A percentile compares a stretch with the other conserved stretches of the same genome.
Evolutionary conservation across 2,797 vertebrate genomes (phyloP).

Genomic region (Meda fulgida): DNA sequence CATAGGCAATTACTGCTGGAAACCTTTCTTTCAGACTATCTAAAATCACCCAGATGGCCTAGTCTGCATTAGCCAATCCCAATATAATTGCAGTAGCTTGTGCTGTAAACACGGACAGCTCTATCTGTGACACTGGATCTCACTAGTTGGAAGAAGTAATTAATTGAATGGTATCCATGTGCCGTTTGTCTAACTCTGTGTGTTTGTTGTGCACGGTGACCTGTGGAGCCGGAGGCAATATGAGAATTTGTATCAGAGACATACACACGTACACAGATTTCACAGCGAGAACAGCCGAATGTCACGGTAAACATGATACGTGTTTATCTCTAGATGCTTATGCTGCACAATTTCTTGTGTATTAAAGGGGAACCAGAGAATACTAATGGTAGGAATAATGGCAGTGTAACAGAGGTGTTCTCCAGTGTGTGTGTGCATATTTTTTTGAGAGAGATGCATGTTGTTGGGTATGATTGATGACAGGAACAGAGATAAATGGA

Average conservation of each 20-base stretch:
- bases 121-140: conserved; percentile 39
- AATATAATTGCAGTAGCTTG: conserved; percentile 41
- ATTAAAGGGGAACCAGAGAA: conserved; percentile 52
- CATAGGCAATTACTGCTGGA: conserved; percentile 24
- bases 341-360: conserved; percentile 45
- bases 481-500: conserved; percentile 41
- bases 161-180: conserved; percentile 41
- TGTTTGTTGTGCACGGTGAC: conserved; percentile 28
- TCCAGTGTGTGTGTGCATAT: background rate
- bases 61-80: conserved; percentile 28
- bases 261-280: conserved; percentile 50
- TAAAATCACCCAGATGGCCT: conserved; percentile 29
- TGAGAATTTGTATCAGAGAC: conserved; percentile 53
- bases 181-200: conserved; percentile 12
- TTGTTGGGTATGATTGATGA: conserved; percentile 35
- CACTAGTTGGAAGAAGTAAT: conserved; percentile 41
- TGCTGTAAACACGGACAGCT: conserved; percentile 48
- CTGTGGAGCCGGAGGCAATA: conserved; percentile 37
- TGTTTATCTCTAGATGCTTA: conserved; percentile 60
- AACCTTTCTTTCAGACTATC: conserved; percentile 9
- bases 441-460: conserved; percentile 27
- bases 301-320: conserved; percentile 53
- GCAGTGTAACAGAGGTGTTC: conserved; percentile 35
- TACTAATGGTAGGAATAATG: conserved; percentile 53
- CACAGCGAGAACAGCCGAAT: conserved; percentile 52